These are phyloP conservation scores for Propsilocerus akamusi DNA, from an alignment of 1,140 invertebrate species.

Conservation along the genomic window DNA sequence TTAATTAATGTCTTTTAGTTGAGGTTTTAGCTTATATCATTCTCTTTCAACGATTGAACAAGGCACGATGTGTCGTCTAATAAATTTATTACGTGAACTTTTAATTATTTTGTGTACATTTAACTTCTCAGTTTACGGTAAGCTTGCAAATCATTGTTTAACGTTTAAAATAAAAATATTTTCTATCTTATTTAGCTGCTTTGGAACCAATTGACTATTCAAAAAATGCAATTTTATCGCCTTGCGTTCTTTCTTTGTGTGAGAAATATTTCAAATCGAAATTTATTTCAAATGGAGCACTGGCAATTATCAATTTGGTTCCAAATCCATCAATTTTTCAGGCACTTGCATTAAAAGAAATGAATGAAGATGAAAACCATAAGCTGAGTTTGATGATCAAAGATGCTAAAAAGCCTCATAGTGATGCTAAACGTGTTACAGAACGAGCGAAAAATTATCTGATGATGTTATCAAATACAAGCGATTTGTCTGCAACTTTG, in stretches of 20 bases:
- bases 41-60: too few species aligned
- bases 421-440: not conserved
- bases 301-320: constrained; percentile 4
- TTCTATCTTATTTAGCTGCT: too few species aligned
- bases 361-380: constrained; percentile 4
- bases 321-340: not conserved
- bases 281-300: not conserved
- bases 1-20: too few species aligned
- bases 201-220: not conserved
- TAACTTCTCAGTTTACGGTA: too few species aligned
- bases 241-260: not conserved
- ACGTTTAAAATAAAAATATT: too few species aligned
- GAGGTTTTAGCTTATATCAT: too few species aligned
- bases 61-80: too few species aligned
- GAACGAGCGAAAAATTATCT: constrained; percentile 7
- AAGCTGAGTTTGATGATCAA: not conserved
- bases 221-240: not conserved
- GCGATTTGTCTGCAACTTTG: not conserved
- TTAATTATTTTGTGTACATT: too few species aligned
- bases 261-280: constrained; percentile 5
- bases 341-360: not conserved
- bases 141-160: too few species aligned
- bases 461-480: not conserved
- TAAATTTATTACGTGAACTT: too few species aligned
- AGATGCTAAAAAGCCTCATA: constrained; percentile 2